Evolutionary conservation across 2,113 vertebrate species (phyloP).

Genomic region (Ranitomeya variabilis): DNA sequence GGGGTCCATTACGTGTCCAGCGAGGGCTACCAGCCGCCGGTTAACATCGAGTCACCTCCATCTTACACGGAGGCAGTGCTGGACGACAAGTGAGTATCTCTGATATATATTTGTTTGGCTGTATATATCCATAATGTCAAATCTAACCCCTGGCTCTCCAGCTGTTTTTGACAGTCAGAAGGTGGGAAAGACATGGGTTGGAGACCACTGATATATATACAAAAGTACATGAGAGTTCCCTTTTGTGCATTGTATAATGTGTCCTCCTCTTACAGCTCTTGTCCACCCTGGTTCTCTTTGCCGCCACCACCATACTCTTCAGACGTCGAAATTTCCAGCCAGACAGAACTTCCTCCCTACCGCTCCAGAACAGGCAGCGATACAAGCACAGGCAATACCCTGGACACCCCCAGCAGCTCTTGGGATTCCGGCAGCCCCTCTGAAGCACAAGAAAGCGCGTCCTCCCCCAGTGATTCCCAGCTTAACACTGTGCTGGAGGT

Average conservation of each 20-base stretch:
- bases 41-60: conserved; percentile 84
- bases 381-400: conserved; percentile 62
- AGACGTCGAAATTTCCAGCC: conserved; percentile 73
- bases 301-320: conserved; percentile 91
- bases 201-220: no score
- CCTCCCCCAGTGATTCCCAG: conserved; percentile 61
- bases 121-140: no score
- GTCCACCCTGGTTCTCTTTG: conserved; percentile 95
- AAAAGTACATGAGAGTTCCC: no score
- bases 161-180: neutral
- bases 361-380: conserved; percentile 72
- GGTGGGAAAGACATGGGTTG: neutral
- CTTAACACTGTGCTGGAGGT: conserved; percentile 56
- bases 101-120: neutral
- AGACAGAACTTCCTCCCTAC: conserved; percentile 85
- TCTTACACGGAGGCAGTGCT: conserved; percentile 93
- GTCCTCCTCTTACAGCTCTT: conserved; percentile 67
- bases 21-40: conserved; percentile 75
- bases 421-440: conserved; percentile 60
- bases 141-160: no score
- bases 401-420: conserved; percentile 43
- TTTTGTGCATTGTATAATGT: neutral
- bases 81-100: conserved; percentile 80
- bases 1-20: conserved; percentile 86
- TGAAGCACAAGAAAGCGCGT: conserved; percentile 57